phyloP scores from a whole-genome alignment of 1,140 invertebrate species.

The Hyles euphorbiae region DNA sequence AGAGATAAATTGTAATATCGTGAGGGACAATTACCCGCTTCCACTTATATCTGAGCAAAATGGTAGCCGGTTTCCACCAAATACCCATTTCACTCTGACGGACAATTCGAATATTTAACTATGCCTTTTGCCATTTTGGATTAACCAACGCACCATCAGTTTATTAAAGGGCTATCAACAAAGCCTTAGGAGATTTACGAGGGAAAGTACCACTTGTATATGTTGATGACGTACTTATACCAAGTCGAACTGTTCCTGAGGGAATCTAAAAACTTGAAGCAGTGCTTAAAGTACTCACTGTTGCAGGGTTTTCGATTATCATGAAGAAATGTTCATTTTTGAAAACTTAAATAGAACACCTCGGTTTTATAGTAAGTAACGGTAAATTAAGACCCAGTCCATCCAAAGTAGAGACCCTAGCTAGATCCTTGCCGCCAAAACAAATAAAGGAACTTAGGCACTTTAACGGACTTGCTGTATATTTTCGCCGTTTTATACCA shows the following conservation, averaged over 20 bases:
- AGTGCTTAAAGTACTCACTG: too few species aligned
- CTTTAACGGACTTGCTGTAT: conserved; percentile 66
- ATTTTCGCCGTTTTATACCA: conserved; percentile 60
- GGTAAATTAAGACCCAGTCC: conserved; percentile 5
- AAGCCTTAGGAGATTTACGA: conserved; percentile 8
- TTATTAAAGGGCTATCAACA: conserved; percentile 33
- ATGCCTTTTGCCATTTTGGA: conserved; percentile 25
- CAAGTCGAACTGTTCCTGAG: too few species aligned
- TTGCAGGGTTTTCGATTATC: too few species aligned
- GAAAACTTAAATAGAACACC: too few species aligned
- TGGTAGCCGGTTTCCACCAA: too few species aligned
- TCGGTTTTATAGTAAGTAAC: too few species aligned
- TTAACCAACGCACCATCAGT: conserved; percentile 21
- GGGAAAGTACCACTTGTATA: conserved; percentile 9
- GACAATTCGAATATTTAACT: conserved; percentile 20
- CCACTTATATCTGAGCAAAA: conserved; percentile 15
- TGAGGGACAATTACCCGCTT: conserved; percentile 20
- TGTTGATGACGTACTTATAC: conserved; percentile 14
- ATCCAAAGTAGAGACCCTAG: conserved; percentile 33
- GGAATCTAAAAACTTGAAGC: too few species aligned
- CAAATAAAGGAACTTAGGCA: conserved; percentile 39
- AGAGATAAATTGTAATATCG: conserved; percentile 8
- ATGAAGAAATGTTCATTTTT: too few species aligned
- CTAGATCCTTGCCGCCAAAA: conserved; percentile 26
- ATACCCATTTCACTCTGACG: conserved; percentile 15